These are phyloP conservation scores for Dynastes hyllus DNA, from an alignment of 2,888 invertebrate genomes.

Conservation along the genomic window DNA sequence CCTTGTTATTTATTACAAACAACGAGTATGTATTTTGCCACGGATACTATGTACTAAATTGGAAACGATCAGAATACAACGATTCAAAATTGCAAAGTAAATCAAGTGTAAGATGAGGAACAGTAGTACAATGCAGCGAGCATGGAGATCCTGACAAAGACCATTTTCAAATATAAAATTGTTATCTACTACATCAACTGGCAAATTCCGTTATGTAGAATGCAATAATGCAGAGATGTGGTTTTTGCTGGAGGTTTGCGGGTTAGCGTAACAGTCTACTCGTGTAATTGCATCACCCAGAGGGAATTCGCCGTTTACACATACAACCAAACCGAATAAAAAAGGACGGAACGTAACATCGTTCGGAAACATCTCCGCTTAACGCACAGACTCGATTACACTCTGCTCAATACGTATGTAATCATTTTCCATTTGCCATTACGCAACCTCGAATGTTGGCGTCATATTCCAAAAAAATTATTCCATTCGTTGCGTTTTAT, in stretches of 20 bases:
- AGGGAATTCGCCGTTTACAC: slow-evolving; percentile 8
- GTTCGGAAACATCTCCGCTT: slow-evolving; percentile 13
- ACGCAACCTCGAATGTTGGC: background rate
- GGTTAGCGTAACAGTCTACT: slow-evolving; percentile 14
- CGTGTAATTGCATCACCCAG: slow-evolving; percentile 35
- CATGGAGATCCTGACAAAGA: slow-evolving; percentile 1
- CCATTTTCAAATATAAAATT: slow-evolving; percentile 31
- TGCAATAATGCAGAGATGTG: slow-evolving; percentile 38
- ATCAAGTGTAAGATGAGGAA: background rate
- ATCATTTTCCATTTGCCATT: slow-evolving; percentile 23
- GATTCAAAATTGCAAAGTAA: background rate
- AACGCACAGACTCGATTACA: slow-evolving; percentile 6
- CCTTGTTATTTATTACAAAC: background rate
- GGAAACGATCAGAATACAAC: no score
- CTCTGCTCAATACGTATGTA: slow-evolving; percentile 10
- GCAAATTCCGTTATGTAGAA: slow-evolving; percentile 26
- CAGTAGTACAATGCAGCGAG: no score
- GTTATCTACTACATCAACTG: slow-evolving; percentile 26
- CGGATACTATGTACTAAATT: background rate
- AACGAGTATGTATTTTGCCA: background rate
- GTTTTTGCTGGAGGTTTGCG: slow-evolving; percentile 23
- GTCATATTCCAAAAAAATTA: background rate
- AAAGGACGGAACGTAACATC: slow-evolving; percentile 3
- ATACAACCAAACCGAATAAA: slow-evolving; percentile 4
- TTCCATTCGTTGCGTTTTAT: background rate